Percentiles rank a stretch among this genome's conserved stretches.
Evolutionary conservation across 2,113 vertebrate species (phyloP).

Genomic region (Gallinago jamesoni): DNA sequence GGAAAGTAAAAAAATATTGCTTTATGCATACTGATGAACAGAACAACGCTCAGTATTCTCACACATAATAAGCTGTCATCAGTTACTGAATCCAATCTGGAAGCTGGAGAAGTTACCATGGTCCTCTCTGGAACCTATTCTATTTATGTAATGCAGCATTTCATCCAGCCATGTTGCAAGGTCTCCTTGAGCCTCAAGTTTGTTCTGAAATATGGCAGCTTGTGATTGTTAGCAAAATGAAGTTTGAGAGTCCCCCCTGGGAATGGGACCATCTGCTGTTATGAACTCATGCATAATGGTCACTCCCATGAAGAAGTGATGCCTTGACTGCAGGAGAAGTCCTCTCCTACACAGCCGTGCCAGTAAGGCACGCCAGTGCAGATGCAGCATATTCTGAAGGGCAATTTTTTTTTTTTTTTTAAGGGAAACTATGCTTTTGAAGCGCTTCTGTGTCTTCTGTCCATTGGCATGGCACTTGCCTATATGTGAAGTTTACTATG

Average conservation of each 20-base stretch:
- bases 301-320: background rate
- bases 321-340: background rate
- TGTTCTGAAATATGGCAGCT: background rate
- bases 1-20: background rate
- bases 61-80: background rate
- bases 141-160: background rate
- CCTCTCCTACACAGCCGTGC: background rate
- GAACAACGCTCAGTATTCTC: background rate
- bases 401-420: background rate
- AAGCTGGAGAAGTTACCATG: background rate
- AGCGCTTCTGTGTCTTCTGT: background rate
- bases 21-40: background rate
- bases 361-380: background rate
- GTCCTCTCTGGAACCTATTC: background rate
- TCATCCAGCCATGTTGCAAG: background rate
- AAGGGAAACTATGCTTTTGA: background rate
- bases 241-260: background rate
- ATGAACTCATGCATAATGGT: background rate
- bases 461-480: background rate
- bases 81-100: background rate
- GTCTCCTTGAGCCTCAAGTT: background rate
- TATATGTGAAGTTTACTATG: background rate
- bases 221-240: background rate
- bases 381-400: background rate
- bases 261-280: background rate